These are phyloP conservation scores for Ancistrus triradiatus DNA, from an alignment of 2,113 vertebrate species.

Conservation along the genomic window DNA sequence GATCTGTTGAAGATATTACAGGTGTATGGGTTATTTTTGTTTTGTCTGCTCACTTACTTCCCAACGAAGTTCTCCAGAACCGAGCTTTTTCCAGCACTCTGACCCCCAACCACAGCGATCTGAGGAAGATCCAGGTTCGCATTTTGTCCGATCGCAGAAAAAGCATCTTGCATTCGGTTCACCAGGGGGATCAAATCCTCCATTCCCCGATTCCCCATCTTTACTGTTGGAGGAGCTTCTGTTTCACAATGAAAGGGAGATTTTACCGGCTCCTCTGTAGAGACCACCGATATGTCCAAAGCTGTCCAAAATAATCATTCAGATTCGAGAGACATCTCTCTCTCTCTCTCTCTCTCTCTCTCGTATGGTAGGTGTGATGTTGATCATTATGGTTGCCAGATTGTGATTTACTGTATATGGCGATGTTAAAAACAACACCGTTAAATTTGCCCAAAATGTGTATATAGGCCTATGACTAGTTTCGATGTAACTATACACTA, in stretches of 20 bases:
- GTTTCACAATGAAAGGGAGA: constrained; percentile 31
- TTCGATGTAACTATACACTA: too few relatives aligned
- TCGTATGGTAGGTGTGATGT: background rate
- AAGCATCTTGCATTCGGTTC: constrained; percentile 89
- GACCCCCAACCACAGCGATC: constrained; percentile 93
- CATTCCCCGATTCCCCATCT: constrained; percentile 94
- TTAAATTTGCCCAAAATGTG: too few relatives aligned
- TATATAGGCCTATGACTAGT: too few relatives aligned
- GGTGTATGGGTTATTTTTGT: too few relatives aligned
- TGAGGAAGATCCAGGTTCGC: constrained; percentile 88
- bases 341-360: constrained; percentile 6
- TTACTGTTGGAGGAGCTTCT: constrained; percentile 2
- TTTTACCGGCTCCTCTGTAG: background rate
- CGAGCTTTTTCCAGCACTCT: constrained; percentile 95
- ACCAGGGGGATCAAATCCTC: constrained; percentile 93
- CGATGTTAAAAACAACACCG: too few relatives aligned
- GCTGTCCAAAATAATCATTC: constrained; percentile 1
- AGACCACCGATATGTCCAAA: background rate
- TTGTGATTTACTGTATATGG: too few relatives aligned
- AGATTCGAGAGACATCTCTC: background rate
- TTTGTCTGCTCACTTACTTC: constrained; percentile 79
- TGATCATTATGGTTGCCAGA: background rate
- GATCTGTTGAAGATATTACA: too few relatives aligned
- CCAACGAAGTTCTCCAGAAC: constrained; percentile 96
- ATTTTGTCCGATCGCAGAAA: constrained; percentile 88